These are phyloP conservation scores for Clitarchus hookeri DNA, from an alignment of 2,888 invertebrate genomes.

Conservation along the genomic window DNA sequence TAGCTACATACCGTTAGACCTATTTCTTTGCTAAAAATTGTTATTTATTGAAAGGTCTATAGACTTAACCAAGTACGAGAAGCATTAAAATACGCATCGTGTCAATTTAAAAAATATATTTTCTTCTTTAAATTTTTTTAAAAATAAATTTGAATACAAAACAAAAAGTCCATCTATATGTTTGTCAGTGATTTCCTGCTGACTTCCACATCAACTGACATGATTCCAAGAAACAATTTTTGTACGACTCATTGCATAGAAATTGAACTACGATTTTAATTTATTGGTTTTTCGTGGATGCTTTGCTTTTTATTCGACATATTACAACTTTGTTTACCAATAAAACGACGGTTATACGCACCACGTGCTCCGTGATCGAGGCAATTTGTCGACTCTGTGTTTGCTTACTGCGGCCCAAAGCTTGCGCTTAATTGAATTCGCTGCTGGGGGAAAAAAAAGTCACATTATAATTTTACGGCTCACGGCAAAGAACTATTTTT, in stretches of 20 bases:
- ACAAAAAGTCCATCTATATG: too few species aligned
- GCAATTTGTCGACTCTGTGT: conserved; percentile 10
- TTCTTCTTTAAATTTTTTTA: too few species aligned
- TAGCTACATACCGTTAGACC: too few species aligned
- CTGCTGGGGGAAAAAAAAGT: not conserved
- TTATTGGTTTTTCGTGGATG: not conserved
- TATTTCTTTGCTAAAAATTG: too few species aligned
- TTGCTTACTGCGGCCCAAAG: not conserved
- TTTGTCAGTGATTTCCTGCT: not conserved
- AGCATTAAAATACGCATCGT: too few species aligned
- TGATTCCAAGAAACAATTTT: not conserved
- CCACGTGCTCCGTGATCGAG: not conserved
- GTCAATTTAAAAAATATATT: too few species aligned
- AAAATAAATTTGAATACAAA: too few species aligned
- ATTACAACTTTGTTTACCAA: conserved; percentile 11
- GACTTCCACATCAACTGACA: not conserved
- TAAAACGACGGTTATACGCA: conserved; percentile 12
- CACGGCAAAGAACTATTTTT: not conserved
- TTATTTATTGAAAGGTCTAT: too few species aligned
- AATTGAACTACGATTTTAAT: not conserved
- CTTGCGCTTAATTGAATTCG: conserved; percentile 1
- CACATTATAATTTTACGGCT: conserved; percentile 4
- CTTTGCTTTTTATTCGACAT: conserved; percentile 1
- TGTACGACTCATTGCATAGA: not conserved
- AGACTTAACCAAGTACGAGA: too few species aligned